These are phyloP conservation scores for Margaritifera margaritifera DNA, from an alignment of 2,888 invertebrate genomes.

Conservation along the genomic window DNA sequence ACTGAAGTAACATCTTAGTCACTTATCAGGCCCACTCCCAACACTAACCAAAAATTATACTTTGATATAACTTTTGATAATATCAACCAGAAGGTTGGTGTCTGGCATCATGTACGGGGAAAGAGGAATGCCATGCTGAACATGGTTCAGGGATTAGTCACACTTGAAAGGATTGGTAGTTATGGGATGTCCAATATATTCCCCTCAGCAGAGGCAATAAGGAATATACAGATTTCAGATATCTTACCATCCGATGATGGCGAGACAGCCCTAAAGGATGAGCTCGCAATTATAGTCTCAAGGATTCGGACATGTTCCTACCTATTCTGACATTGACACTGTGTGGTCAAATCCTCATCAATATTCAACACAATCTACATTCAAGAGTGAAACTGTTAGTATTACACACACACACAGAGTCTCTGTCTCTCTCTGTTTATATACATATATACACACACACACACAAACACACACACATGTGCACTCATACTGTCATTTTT, in stretches of 20 bases:
- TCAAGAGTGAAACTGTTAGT: too few relatives aligned
- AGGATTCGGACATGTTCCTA: conserved; percentile 4
- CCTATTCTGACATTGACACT: too few relatives aligned
- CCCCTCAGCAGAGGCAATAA: conserved; percentile 9
- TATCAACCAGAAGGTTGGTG: conserved; percentile 18
- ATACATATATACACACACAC: too few relatives aligned
- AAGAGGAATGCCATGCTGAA: conserved; percentile 11
- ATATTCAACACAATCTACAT: too few relatives aligned
- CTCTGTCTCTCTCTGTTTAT: too few relatives aligned
- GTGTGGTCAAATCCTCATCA: too few relatives aligned
- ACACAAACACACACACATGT: too few relatives aligned
- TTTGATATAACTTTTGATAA: conserved; percentile 8
- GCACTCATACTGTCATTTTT: too few relatives aligned
- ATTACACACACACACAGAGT: too few relatives aligned
- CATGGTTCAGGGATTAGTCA: conserved; percentile 15
- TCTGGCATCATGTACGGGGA: conserved; percentile 12
- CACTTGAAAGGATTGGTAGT: conserved; percentile 8
- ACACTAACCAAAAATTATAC: too few relatives aligned
- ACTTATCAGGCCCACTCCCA: too few relatives aligned
- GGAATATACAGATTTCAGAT: conserved; percentile 1
- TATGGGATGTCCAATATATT: not conserved
- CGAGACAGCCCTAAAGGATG: conserved; percentile 8
- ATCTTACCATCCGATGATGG: conserved; percentile 6
- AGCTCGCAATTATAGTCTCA: conserved; percentile 4
- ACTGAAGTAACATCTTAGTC: too few relatives aligned